A percentile compares a stretch with the other conserved stretches of the same genome.
These are phyloP conservation scores for Ictidomys tridecemlineatus DNA, from an alignment of 2,113 vertebrate species.

Conservation along the genomic window DNA sequence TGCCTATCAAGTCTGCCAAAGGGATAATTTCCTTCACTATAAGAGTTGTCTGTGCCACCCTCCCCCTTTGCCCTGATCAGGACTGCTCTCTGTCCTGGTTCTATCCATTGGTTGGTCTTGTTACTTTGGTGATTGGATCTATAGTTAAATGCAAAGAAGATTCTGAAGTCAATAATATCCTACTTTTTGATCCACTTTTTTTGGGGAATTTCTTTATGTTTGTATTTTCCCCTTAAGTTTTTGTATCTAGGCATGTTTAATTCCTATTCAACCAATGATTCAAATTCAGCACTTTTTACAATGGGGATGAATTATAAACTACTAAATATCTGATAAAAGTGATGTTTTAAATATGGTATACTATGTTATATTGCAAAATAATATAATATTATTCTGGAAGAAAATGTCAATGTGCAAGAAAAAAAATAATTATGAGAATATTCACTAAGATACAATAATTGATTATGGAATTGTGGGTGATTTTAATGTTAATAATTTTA, in stretches of 20 bases:
- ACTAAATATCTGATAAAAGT: background rate
- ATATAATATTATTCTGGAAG: background rate
- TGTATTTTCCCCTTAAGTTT: background rate
- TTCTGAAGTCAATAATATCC: background rate
- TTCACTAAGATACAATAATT: background rate
- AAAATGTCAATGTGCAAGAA: constrained; percentile 47
- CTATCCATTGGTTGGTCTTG: background rate
- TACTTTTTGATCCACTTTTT: background rate
- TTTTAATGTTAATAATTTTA: constrained; percentile 6
- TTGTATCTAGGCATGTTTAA: background rate
- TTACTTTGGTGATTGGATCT: background rate
- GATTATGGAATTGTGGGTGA: background rate
- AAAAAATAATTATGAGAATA: constrained; percentile 15
- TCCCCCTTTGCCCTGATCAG: background rate
- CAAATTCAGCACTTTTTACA: background rate
- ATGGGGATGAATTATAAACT: background rate
- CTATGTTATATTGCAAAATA: constrained; percentile 2
- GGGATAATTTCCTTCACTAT: background rate
- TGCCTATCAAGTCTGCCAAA: background rate
- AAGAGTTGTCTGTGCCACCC: background rate
- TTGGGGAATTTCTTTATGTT: background rate
- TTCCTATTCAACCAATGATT: background rate
- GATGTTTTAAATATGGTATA: background rate
- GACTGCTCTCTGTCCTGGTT: background rate
- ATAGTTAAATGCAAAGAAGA: background rate